Conservation (phyloP, 2,888 invertebrate species). For the Orthosia incerta region DNA sequence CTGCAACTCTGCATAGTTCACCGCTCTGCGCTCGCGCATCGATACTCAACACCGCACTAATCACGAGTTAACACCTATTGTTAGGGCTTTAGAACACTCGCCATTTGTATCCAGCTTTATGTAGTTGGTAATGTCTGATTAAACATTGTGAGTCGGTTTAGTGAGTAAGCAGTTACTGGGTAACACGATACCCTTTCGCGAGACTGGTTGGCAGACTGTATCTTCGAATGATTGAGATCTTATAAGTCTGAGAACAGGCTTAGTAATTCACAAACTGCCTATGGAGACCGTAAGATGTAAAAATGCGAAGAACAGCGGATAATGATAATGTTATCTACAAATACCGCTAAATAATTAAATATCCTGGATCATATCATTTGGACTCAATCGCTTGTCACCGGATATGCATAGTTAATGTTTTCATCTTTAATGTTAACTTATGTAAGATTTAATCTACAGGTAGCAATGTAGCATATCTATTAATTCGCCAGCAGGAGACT, state of each 20-base stretch:
- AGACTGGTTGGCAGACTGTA: background rate
- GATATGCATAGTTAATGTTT: conserved; percentile 55
- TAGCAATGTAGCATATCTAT: conserved; percentile 53
- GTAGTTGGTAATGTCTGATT: conserved; percentile 7
- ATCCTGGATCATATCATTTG: conserved; percentile 31
- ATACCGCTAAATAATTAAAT: conserved; percentile 9
- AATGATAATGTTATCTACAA: conserved; percentile 7
- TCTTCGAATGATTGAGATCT: conserved; percentile 6
- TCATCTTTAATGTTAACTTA: conserved; percentile 51
- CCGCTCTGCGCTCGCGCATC: conserved; percentile 73
- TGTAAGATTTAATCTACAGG: conserved; percentile 55
- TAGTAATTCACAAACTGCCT: background rate
- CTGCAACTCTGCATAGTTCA: conserved; percentile 76
- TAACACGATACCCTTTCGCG: background rate
- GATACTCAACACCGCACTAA: conserved; percentile 73
- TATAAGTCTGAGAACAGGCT: conserved; percentile 5
- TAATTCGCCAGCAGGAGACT: conserved; percentile 49
- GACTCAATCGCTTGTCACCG: conserved; percentile 49
- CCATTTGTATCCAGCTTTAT: conserved; percentile 11
- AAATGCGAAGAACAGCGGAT: background rate
- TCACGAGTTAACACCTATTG: conserved; percentile 71
- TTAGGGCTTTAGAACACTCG: conserved; percentile 47
- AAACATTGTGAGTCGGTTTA: background rate
- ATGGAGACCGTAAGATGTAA: background rate
- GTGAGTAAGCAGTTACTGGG: background rate